Base-by-base conservation (phyloP, 2,797 vertebrate genomes). In the Danio jaintianensis region DNA sequence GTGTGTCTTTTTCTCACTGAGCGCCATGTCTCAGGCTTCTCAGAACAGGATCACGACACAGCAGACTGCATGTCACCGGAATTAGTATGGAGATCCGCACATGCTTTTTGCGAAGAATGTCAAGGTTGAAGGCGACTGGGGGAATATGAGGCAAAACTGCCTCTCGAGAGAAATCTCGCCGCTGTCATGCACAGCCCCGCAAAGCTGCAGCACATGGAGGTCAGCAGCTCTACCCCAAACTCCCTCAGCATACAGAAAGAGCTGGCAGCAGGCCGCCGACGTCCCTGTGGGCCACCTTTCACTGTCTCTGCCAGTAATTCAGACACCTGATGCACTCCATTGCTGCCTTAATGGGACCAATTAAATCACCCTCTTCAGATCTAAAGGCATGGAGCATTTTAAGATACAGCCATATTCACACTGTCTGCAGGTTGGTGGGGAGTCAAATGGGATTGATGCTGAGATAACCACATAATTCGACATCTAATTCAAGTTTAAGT, bases 61-160 rank as follows among this genome's bases (percentile, higher is more conserved):
- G 78, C 29, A 68, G 50, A 75, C 61, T 73, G 81, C 53, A 38
- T 68, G 75, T 73, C 68, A 71, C 73, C 16, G 16, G 22, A 81
- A 86, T 86, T 83, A 82, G 85, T 75, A 83, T 85, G 85, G 82
- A 78, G 72, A 82, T 76, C 82, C 74, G 66, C 67, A 45, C 80
- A 47, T 58, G 64, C 78, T 78, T 82, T 78, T 80, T 75, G 61
- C 67, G 16, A 85, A 68, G 70, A 74, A 75, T 87, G 83, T 85
- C 84, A 85, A 81, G 82, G 84, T 82, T 87, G 86, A 84, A 70
- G 71, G 77, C 74, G 13, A 76, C 66, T 66, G 59, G 66, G 74
- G 69, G 82, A 82, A 84, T 80, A 22, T 52, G 56, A 80, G 52
- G 81, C 67, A 80, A 81, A 81, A 75, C 73, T 79, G 77, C 76